Conservation (phyloP, 2,797 vertebrate genomes). For the Pagetopsis macropterus region DNA sequence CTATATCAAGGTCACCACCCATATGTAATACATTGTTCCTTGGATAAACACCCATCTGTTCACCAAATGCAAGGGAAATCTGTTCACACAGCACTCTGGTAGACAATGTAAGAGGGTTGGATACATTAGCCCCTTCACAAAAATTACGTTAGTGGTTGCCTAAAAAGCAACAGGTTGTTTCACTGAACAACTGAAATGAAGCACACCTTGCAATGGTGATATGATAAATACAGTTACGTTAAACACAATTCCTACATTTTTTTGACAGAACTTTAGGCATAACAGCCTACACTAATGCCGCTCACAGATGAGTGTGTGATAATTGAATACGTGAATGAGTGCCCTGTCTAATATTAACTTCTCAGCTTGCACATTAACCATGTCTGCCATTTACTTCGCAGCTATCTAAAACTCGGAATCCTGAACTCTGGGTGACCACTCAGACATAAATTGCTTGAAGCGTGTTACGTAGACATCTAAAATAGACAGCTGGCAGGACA, state of each 20-base stretch:
- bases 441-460: slow-evolving; percentile 57
- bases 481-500: slow-evolving; percentile 68
- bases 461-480: slow-evolving; percentile 50
- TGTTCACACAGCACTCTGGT: neutral
- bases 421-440: slow-evolving; percentile 60
- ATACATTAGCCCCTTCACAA: neutral
- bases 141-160: slow-evolving; percentile 12
- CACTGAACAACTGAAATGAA: slow-evolving; percentile 11
- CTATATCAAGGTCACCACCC: neutral
- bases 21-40: neutral
- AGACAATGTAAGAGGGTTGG: neutral
- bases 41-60: slow-evolving; percentile 22
- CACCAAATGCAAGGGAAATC: slow-evolving; percentile 9
- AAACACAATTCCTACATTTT: neutral
- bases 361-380: slow-evolving; percentile 21
- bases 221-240: neutral
- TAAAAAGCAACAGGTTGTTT: slow-evolving; percentile 9
- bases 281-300: neutral
- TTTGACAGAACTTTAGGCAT: neutral
- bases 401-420: slow-evolving; percentile 26
- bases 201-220: neutral
- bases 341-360: slow-evolving; percentile 9
- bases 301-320: neutral
- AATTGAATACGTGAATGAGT: neutral
- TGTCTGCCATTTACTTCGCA: slow-evolving; percentile 30